phyloP scores from a whole-genome alignment of 1,140 invertebrate species.

The Sminthurides bifidus region DNA sequence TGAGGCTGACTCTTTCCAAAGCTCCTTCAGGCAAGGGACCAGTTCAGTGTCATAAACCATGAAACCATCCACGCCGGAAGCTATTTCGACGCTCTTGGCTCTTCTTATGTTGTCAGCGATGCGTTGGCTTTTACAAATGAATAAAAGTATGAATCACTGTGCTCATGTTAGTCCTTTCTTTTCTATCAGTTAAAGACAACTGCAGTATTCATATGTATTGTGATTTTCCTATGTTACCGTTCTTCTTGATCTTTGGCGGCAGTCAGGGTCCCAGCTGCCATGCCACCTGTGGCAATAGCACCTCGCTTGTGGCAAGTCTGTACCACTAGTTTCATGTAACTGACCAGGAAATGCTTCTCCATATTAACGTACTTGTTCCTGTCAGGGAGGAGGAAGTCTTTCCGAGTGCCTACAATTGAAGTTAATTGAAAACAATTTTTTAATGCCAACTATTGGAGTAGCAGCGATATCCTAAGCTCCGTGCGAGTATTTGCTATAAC shows the following conservation, averaged over 20 bases:
- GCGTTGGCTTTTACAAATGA: too few species aligned
- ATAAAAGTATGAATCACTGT: too few species aligned
- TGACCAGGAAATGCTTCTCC: conserved; percentile 48
- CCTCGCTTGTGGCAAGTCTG: conserved; percentile 48
- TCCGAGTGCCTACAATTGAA: conserved; percentile 39
- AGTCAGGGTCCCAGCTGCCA: conserved; percentile 48
- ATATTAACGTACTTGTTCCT: conserved; percentile 56
- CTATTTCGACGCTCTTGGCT: conserved; percentile 46
- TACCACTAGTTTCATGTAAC: conserved; percentile 50
- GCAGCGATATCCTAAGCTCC: too few species aligned
- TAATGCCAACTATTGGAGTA: not conserved
- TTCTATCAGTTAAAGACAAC: too few species aligned
- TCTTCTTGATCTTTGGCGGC: not conserved
- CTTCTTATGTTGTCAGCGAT: conserved; percentile 37
- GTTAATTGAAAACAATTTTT: not conserved
- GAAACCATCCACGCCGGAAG: conserved; percentile 54
- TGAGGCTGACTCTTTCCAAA: conserved; percentile 35
- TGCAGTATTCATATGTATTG: too few species aligned
- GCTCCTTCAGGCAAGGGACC: conserved; percentile 47
- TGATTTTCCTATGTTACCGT: too few species aligned
- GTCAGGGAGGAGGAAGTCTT: conserved; percentile 53
- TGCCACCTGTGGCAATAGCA: conserved; percentile 55
- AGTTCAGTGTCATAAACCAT: conserved; percentile 54
- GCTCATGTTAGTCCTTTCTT: too few species aligned
- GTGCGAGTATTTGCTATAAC: too few species aligned